Conservation (phyloP, 2,113 vertebrate species). For the Trogon surrucura region DNA sequence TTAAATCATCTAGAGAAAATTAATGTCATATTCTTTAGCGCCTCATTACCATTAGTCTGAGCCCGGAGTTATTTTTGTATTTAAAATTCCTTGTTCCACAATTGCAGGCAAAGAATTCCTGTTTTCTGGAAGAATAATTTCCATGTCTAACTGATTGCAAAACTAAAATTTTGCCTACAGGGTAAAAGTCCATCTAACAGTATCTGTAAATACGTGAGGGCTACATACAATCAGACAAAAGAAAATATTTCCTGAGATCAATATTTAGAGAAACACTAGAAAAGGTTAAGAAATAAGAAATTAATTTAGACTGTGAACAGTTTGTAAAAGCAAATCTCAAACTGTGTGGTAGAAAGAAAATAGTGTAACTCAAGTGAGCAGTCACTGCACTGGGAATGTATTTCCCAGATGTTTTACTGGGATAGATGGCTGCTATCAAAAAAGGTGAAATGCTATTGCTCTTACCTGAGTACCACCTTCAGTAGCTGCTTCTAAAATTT, state of each 20-base stretch:
- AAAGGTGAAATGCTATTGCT: not conserved
- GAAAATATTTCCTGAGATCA: not conserved
- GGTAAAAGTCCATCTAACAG: not conserved
- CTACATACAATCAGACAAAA: not conserved
- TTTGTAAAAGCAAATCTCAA: not conserved
- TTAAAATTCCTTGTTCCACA: not conserved
- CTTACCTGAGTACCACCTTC: not conserved
- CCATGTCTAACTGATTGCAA: not conserved
- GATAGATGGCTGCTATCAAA: not conserved
- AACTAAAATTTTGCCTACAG: not conserved
- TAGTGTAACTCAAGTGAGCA: not conserved
- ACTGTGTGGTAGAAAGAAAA: not conserved
- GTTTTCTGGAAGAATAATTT: not conserved
- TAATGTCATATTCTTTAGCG: not conserved
- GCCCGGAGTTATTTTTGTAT: not conserved
- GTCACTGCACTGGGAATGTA: not conserved
- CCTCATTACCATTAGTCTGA: not conserved
- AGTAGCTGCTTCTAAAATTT: not conserved
- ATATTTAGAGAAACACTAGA: not conserved
- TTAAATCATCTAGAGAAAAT: slow-evolving; percentile 7
- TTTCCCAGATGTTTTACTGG: not conserved
- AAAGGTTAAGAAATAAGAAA: not conserved
- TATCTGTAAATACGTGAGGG: not conserved
- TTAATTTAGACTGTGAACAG: not conserved
- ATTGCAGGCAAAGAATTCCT: not conserved